Evolutionary conservation across 2,888 invertebrate genomes (phyloP).

Genomic region (Hartigia nigra): DNA sequence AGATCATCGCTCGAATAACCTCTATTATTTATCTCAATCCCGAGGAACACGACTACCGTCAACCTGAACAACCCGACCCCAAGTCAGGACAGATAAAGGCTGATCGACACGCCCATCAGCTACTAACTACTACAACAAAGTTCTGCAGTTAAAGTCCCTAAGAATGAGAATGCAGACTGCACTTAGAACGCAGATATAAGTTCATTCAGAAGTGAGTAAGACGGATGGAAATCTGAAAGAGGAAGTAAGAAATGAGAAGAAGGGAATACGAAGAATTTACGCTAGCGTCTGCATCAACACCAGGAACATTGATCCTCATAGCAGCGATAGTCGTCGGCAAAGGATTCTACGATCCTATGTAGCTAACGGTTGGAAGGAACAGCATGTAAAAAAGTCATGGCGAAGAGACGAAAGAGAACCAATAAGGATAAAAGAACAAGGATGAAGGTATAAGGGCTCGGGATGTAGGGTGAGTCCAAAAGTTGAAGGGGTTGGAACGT

Average conservation of each 20-base stretch:
- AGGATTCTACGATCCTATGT: neutral
- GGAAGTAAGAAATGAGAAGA: neutral
- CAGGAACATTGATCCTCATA: neutral
- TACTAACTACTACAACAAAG: neutral
- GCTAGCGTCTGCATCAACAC: neutral
- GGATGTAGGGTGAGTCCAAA: neutral
- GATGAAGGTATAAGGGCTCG: neutral
- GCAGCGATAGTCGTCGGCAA: neutral
- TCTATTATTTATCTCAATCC: slow-evolving; percentile 14
- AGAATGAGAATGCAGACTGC: neutral
- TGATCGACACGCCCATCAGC: neutral
- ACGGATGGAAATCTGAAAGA: too few species aligned
- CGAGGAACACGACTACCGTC: neutral
- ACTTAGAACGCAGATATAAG: neutral
- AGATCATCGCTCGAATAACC: slow-evolving; percentile 18
- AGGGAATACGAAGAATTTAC: neutral
- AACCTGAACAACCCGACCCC: neutral
- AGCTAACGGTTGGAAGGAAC: neutral
- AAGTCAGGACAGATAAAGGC: neutral
- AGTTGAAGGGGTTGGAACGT: neutral
- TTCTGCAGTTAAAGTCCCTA: neutral
- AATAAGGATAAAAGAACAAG: neutral
- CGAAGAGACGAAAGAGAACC: neutral
- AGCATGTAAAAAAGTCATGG: neutral
- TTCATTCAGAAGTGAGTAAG: neutral